Percentiles rank a stretch among this genome's conserved stretches.
These are phyloP conservation scores for Aurelia aurita DNA, from an alignment of 30 jellyfish, hydroid and myxozoan genomes.

Conservation along the genomic window DNA sequence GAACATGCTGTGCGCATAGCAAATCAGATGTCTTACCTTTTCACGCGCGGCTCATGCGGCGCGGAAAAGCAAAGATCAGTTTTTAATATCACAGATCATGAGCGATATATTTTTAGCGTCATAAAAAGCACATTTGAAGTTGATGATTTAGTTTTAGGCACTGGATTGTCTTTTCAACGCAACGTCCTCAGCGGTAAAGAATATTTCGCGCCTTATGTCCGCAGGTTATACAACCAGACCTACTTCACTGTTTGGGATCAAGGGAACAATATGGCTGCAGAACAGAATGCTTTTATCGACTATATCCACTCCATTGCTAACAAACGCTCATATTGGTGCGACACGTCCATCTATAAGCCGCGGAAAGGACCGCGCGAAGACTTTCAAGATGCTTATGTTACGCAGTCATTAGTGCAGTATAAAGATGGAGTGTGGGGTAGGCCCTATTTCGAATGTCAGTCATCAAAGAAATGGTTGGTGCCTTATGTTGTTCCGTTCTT, in stretches of 20 bases:
- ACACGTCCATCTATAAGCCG: slow-evolving; percentile 35
- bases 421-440: slow-evolving; percentile 73
- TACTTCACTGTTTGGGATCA: slow-evolving; percentile 23
- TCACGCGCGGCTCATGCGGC: slow-evolving; percentile 66
- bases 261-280: not conserved
- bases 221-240: not conserved
- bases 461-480: slow-evolving; percentile 54
- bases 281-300: not conserved
- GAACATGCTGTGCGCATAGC: slow-evolving; percentile 66
- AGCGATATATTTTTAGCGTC: slow-evolving; percentile 12
- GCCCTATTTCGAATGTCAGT: slow-evolving; percentile 63
- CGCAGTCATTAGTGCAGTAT: slow-evolving; percentile 44
- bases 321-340: slow-evolving; percentile 17
- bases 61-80: slow-evolving; percentile 13
- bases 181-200: slow-evolving; percentile 12
- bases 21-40: slow-evolving; percentile 51
- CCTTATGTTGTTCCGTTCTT: slow-evolving; percentile 55
- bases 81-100: not conserved
- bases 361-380: slow-evolving; percentile 7
- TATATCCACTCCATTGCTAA: slow-evolving; percentile 22
- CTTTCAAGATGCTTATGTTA: not conserved
- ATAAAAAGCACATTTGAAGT: slow-evolving; percentile 27
- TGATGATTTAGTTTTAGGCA: slow-evolving; percentile 12
- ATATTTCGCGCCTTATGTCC: slow-evolving; percentile 63
- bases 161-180: slow-evolving; percentile 41